A percentile compares a stretch with the other conserved stretches of the same genome.
These are phyloP conservation scores for Eurystomus gularis DNA, from an alignment of 2,113 vertebrate genomes.

Conservation along the genomic window DNA sequence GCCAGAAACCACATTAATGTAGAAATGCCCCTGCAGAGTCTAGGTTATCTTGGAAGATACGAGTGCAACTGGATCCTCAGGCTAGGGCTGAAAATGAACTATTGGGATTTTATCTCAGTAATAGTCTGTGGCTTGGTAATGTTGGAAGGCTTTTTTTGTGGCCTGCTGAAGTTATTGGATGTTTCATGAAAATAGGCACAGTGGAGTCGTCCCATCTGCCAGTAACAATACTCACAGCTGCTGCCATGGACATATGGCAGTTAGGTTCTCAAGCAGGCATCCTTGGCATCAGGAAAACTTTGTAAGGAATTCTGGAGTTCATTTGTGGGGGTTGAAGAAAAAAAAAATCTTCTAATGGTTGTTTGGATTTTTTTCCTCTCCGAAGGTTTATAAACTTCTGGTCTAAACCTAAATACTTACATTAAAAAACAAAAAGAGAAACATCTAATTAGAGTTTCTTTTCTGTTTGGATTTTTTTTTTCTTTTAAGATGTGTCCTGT, in stretches of 20 bases:
- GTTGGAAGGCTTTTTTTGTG: neutral
- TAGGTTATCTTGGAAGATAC: neutral
- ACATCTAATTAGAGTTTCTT: neutral
- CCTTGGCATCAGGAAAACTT: neutral
- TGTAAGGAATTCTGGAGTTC: neutral
- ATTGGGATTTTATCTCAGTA: neutral
- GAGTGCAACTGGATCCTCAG: neutral
- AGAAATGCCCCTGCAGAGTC: neutral
- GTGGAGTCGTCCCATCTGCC: neutral
- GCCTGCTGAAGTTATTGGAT: neutral
- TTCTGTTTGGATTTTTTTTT: neutral
- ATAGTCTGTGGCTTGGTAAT: neutral
- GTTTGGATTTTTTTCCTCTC: neutral
- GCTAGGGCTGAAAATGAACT: neutral
- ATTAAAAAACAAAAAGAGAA: neutral
- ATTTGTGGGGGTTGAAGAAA: neutral
- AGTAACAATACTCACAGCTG: neutral
- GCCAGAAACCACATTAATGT: fast-evolving
- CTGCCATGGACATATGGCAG: neutral
- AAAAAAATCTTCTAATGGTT: neutral
- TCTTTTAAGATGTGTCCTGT: neutral
- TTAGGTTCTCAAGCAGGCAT: neutral
- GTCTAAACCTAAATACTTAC: neutral
- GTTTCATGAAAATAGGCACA: neutral
- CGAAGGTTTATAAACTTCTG: neutral